Base-by-base conservation (phyloP, 2,888 invertebrate species). In the Adela reaumurella region DNA sequence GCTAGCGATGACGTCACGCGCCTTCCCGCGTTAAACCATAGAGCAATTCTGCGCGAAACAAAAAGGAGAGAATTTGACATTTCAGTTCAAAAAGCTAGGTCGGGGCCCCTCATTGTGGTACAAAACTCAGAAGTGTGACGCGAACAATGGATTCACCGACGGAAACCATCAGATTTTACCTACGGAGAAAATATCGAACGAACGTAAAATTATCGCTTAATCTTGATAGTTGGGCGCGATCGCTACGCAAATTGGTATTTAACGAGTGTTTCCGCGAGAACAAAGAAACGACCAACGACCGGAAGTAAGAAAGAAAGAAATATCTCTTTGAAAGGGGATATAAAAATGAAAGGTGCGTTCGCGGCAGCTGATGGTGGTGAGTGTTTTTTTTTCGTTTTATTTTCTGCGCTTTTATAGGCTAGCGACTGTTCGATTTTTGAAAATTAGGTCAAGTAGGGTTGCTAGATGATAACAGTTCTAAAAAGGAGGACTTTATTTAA, bases 1-100 rank as follows among this genome's bases (percentile, higher is more conserved):
- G 16, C 45, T 8, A 19, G 45, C 45, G 45, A 19, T 45, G 45
- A 45, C 45, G 45, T 45, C 45, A 45, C 45, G 19, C 17, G 11
- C 20, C 14, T 16, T 19, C 45, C 35, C 35, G 6, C 11, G 35
- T 35, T 3, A 35, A 35, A 35, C 35, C 6, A 35, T 8, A 8
- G 14, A 35, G 11, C n/a, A n/a, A n/a, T n/a, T n/a, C n/a, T n/a
- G n/a, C n/a, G n/a, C n/a, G n/a, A 24, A 24, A 24, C 6, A 35
- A 14, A 8, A 11, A 35, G 3, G 14, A 14, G n/a, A 8, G 35
- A 3, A 11, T 35, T 35, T 35, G 35, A 35, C 35, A 35, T 35
- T 35, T 35, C 6, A 8, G 35, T 35, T 35, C 35, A 3, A 35
- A 8, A 8, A 3, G n/a, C n/a, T 4, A 8, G n/a, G 35, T 35